Base-by-base conservation (phyloP, 64 coral and sea anemone species). In the Dendrophyllia cribrosa region DNA sequence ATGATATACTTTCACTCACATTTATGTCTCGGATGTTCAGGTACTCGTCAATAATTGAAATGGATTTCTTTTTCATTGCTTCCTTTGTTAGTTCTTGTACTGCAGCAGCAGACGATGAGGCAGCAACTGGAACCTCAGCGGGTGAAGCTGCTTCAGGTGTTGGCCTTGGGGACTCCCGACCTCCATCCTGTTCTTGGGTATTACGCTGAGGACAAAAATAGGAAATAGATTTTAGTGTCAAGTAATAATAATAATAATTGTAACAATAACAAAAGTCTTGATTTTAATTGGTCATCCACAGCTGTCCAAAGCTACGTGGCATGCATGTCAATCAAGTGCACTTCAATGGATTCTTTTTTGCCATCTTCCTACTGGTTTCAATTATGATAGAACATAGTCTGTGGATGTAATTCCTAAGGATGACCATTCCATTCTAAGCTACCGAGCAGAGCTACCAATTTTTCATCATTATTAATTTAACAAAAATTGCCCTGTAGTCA, bases 1-100 rank as follows among this genome's bases (percentile, higher is more conserved):
- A 34, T 34, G 34, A 34, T 34, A 34, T 34, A 34, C 45, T 72
- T 6, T 71, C 22, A 59, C 91, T 23, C 47, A 98, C 96, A 85
- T 86, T 92, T 11, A 86, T 52, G 65, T 98, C 96, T 85, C 12
- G 89, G 58, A 95, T 98, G 63, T 92, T 71, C 11, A 78, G 89
- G 59, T 89, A 98, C 63, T 98, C 96, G 23, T 98, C 91, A 48
- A 95, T 74, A 67, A 89, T 95, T 55, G 92, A 56, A 19, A 72
- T 61, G 0, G 93, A 60, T 59, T 95, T 95, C 15, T 49, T 48
- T 51, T 88, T 92, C 67, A 98, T 76, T 75, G 68, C 77, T 43
- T 89, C 85, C 68, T 85, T 59, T 7, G 86, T 77, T 12, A 95
- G 59, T 68, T 95, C 89, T 66, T 63, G 82, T 21, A 85, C 7